Base-by-base conservation (phyloP, 2,113 vertebrate genomes). In the Nothobranchius kuhntae region DNA sequence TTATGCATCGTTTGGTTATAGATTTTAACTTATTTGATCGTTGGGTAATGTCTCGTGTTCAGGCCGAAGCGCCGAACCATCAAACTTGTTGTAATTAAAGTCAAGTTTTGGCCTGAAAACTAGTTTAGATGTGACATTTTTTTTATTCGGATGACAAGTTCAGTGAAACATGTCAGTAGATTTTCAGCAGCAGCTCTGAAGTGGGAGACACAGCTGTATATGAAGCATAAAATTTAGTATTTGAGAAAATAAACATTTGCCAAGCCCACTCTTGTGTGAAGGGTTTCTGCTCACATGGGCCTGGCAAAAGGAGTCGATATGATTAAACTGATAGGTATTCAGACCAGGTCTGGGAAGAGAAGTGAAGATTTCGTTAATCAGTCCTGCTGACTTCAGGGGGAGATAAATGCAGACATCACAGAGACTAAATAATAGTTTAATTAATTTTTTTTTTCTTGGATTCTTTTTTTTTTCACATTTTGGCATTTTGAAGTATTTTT, bases 241-340 rank as follows among this genome's bases (percentile, higher is more conserved):
- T 89, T 80, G 80, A 75, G 63, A 91, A 90, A 88, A 89, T 88
- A 91, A 90, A 91, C 87, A 87, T 82, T 88, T 81, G 78, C 87
- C 88, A 87, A 84, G 84, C 70, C 76, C 68, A 68, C 78, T 88
- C 87, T 85, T 86, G 88, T 85, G 79, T 71, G 82, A 83, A 84
- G 79, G 71, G 84, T 74, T 17, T 84, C 55, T 76, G 73, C 82
- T 64, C 46, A 51, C 73, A 68, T 45, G 65, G 62, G 53, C 84
- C 85, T 87, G 88, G 84, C 85, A 86, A 75, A 66, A 44, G 44
- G 65, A 59, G 84, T 68, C 83, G 82, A 65, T 74, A 60, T 83
- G 82, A 86, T 89, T 88, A 84, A 84, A 85, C 73, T 72, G 61
- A 80, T 60, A 85, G 84, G 69, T 80, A 83, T 85, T 78, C 60